Base-by-base conservation (phyloP, 2,113 vertebrate genomes). In the Gopherus evgoodei region DNA sequence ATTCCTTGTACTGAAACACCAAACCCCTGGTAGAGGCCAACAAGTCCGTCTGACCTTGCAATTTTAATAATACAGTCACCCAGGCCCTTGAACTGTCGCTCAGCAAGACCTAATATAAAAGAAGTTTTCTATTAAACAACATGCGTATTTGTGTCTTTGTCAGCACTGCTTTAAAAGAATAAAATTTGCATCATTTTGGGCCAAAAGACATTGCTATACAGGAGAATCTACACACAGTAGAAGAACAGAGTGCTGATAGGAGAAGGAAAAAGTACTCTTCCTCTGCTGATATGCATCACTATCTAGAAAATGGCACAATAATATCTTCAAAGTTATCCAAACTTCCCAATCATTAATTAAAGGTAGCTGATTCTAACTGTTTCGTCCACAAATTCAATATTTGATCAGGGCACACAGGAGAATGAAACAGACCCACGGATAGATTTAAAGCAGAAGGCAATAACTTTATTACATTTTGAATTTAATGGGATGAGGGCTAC, bases 1-100 rank as follows among this genome's bases (percentile, higher is more conserved):
- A 97, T 98, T 59, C 97, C 96, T 82, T 98, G 95, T 38, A 90
- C 97, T 11, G 97, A 98, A 91, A 98, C 84, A 50, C 93, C 88
- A 94, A 97, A 98, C 0, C 95, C 96, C 85, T 87, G 97, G 96
- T 93, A 96, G 10, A 97, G 90, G 75, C 97, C 97, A 88, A 53
- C 11, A 87, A 96, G 50, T 52, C 97, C 93, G 42, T 97, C 96
- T 52, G 95, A 81, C 72, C 93, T 97, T 80, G 91, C 93, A 86
- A 94, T 95, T 96, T 96, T 94, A 59, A 79, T 27, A 90, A 97
- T 78, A 65, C 97, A 98, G 69, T 96, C 97, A 84, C 90, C 82
- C 62, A 98, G 95, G 14, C 97, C 97, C 76, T 90, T 94, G 90
- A 98, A 98, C 24, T 98, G 96, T 52, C 19, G 69, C 52, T 98